Evolutionary conservation across 2,113 vertebrate species (phyloP), one percentile per base, ranked within the genome.

Genomic region (Tringa solitaria): DNA sequence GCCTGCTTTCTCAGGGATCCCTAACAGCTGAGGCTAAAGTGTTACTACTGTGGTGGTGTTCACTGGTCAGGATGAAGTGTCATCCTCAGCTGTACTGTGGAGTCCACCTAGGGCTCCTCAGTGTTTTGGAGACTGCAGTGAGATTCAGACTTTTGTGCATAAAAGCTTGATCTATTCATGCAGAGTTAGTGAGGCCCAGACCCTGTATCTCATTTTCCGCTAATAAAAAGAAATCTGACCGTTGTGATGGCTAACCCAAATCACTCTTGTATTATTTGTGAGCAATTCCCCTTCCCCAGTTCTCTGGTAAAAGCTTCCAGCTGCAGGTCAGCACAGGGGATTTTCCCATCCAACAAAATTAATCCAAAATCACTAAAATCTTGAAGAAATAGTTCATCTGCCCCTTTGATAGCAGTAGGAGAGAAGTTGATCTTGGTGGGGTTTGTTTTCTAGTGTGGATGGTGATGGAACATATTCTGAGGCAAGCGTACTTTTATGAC

Each of bases 41-140:
- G 0, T 51, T 51, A 26, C 12, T 61, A 37, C 41, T 54, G 51
- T 33, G 45, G 16, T 19, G 0, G 0, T 15, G 46, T 30, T 53
- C 56, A 19, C 22, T 15, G 41, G 7, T 20, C 32, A 37, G 18
- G 35, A 23, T 76, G 39, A 61, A 26, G 41, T 3, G 3, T 26
- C 4, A 3, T 39, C 57, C 59, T 76, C 27, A 53, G 45, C 30
- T 65, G 0, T 18, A 21, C 17, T 4, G 0, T 45, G 14, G n/a
- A 43, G 12, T 45, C 41, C 27, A 51, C 48, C 10, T 17, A 20
- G 27, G 26, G 5, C 30, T 65, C n/a, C 41, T 51, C 43, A 18
- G 13, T 27, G 20, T 37, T 74, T 43, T 78, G 64, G 43, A 53
- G 37, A 22, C 33, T 53, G 37, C 12, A 53, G 57, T 45, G 37